phyloP scores from a whole-genome alignment of 1,140 invertebrate species.

The Drosophila bipectinata region DNA sequence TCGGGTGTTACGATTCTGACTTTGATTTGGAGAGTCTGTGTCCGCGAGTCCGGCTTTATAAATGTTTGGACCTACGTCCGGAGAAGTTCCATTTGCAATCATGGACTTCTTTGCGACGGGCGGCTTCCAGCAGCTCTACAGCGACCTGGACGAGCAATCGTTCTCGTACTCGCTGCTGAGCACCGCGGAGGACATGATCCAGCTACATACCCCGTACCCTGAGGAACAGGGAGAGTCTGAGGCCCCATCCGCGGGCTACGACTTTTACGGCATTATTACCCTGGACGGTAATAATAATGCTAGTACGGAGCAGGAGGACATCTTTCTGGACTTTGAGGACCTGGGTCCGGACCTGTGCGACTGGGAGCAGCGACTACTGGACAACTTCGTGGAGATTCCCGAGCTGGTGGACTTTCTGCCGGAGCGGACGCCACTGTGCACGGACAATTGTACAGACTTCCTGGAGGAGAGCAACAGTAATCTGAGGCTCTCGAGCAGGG shows the following conservation, averaged over 20 bases:
- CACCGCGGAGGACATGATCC: neutral
- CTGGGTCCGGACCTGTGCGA: constrained; percentile 59
- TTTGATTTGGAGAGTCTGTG: too few species aligned
- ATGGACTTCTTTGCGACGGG: constrained; percentile 83
- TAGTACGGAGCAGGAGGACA: constrained; percentile 3
- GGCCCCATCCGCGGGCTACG: neutral
- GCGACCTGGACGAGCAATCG: constrained; percentile 62
- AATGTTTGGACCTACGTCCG: constrained; percentile 67
- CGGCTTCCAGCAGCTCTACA: constrained; percentile 78
- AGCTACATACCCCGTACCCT: neutral
- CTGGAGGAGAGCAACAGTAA: constrained; percentile 82
- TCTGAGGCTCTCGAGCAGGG: constrained; percentile 44
- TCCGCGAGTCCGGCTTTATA: constrained; percentile 35
- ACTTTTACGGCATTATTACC: constrained; percentile 69
- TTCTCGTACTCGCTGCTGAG: constrained; percentile 6
- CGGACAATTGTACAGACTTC: constrained; percentile 83
- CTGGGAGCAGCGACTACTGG: constrained; percentile 75
- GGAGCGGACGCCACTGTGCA: constrained; percentile 83
- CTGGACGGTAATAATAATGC: constrained; percentile 51
- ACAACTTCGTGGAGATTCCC: constrained; percentile 76
- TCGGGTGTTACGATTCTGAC: neutral
- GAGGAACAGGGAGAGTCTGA: constrained; percentile 10
- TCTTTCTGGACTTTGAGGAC: constrained; percentile 54
- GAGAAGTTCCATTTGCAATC: constrained; percentile 40
- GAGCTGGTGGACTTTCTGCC: constrained; percentile 82